Percentiles rank a stretch among this genome's conserved stretches.
These are phyloP conservation scores for Carollia perspicillata DNA, from an alignment of 2,113 vertebrate genomes.

Conservation along the genomic window DNA sequence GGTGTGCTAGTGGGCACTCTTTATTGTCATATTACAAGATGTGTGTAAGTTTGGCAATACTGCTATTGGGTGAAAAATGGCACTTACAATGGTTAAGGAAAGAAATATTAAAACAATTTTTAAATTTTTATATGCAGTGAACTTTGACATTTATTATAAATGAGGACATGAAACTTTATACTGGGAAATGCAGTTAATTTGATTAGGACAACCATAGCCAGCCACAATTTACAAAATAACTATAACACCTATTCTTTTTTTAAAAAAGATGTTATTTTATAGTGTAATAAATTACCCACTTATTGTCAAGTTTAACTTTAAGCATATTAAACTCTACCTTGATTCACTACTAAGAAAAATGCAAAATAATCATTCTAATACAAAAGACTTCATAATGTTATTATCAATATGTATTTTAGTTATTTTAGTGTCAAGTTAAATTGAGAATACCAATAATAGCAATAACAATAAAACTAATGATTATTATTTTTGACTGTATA, in stretches of 20 bases:
- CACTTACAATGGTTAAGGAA: neutral
- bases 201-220: neutral
- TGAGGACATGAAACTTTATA: neutral
- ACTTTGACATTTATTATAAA: neutral
- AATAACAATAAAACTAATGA: neutral
- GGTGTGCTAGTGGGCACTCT: neutral
- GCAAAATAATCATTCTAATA: neutral
- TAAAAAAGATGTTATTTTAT: neutral
- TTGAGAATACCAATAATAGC: neutral
- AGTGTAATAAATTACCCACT: neutral
- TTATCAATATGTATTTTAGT: neutral
- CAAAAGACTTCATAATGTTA: neutral
- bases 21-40: slow-evolving; percentile 46
- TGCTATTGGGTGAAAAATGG: slow-evolving; percentile 15
- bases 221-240: neutral
- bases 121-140: neutral
- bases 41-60: neutral
- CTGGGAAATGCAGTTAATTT: neutral
- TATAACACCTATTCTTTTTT: neutral
- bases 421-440: neutral
- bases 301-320: neutral
- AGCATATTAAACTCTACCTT: neutral
- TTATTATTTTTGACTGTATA: neutral
- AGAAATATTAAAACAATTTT: neutral
- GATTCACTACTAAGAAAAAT: neutral